A percentile compares a stretch with the other conserved stretches of the same genome.
Evolutionary conservation across 1,140 invertebrate genomes (phyloP).

Genomic region (Papilio aristodemus): DNA sequence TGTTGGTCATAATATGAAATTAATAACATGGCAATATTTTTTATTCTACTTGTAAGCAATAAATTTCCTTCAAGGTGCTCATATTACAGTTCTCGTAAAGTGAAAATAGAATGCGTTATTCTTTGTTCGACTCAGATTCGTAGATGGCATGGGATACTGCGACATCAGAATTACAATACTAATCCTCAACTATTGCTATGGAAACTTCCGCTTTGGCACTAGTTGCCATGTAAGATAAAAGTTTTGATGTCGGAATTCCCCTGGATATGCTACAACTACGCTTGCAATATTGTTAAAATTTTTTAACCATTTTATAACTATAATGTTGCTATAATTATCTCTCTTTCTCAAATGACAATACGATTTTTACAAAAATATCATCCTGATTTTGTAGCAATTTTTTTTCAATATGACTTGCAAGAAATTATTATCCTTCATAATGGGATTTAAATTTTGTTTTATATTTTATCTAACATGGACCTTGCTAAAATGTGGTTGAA

Average conservation of each 20-base stretch:
- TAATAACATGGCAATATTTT: slow-evolving; percentile 5
- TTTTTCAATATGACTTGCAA: too few species aligned
- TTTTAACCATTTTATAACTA: neutral
- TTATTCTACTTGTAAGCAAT: neutral
- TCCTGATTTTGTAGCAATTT: too few species aligned
- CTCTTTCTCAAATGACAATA: neutral
- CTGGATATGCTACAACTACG: neutral
- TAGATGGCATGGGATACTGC: neutral
- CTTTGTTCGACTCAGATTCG: neutral
- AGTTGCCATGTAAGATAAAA: neutral
- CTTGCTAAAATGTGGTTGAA: neutral
- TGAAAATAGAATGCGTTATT: too few species aligned
- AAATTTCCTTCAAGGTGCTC: neutral
- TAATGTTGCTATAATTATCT: neutral
- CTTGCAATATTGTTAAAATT: neutral
- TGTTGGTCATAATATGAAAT: too few species aligned
- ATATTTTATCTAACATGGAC: neutral
- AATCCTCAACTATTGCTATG: neutral
- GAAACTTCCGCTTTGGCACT: neutral
- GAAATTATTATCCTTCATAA: neutral
- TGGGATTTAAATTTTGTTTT: neutral
- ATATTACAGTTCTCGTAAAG: neutral
- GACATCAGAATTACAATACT: neutral
- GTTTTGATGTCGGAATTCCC: neutral
- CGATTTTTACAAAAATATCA: neutral